Evolutionary conservation across 1,140 invertebrate genomes (phyloP).

Genomic region (Anoplolepis gracilipes): DNA sequence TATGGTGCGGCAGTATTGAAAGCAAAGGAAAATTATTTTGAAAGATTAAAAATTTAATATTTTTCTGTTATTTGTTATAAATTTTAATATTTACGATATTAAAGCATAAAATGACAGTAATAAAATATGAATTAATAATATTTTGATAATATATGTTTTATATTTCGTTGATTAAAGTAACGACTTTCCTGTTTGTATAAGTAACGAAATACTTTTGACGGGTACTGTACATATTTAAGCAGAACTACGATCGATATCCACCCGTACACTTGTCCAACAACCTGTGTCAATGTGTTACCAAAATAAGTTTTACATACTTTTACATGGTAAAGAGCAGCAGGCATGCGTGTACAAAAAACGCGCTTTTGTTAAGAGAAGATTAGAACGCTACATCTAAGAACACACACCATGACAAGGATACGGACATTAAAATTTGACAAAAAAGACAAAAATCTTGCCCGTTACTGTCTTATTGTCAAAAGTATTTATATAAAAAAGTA

Average conservation of each 20-base stretch:
- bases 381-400: slow-evolving; percentile 75
- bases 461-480: not conserved
- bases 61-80: too few relatives aligned
- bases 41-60: too few relatives aligned
- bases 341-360: slow-evolving; percentile 78
- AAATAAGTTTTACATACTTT: slow-evolving; percentile 60
- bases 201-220: too few relatives aligned
- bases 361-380: slow-evolving; percentile 72
- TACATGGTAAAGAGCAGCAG: slow-evolving; percentile 75
- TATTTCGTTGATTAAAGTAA: too few relatives aligned
- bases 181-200: too few relatives aligned
- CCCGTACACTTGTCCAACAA: slow-evolving; percentile 39
- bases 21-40: too few relatives aligned
- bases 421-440: slow-evolving; percentile 59
- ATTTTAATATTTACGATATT: too few relatives aligned
- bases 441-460: slow-evolving; percentile 45
- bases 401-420: slow-evolving; percentile 73
- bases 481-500: slow-evolving; percentile 16
- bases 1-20: too few relatives aligned
- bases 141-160: too few relatives aligned
- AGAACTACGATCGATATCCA: slow-evolving; percentile 33
- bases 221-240: slow-evolving; percentile 52
- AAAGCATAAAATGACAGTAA: too few relatives aligned
- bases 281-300: slow-evolving; percentile 42
- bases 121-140: too few relatives aligned